Base-by-base conservation (phyloP, 2,113 vertebrate species). In the Gallinago paraguaiae region DNA sequence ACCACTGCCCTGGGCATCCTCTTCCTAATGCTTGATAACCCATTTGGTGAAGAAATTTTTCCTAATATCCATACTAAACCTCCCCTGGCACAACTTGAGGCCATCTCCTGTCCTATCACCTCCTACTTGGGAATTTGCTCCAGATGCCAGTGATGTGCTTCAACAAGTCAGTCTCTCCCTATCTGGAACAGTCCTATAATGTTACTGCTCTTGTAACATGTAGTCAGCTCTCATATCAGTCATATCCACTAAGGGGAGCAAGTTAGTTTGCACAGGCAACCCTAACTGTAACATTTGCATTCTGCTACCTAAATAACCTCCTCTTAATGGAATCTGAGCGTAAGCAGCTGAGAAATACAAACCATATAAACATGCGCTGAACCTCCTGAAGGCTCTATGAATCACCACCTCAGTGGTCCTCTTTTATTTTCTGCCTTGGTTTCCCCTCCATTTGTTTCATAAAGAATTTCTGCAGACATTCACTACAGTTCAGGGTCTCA, bases 391-490 rank as follows among this genome's bases (percentile, higher is more conserved):
- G 39, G 39, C 39, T 39, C 39, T 39, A 39, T 39, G 39, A 39
- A 39, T 39, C 39, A 39, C 39, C 39, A 39, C 39, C 39, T 39
- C 39, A 39, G 39, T 39, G 39, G 39, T 39, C 39, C 39, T 31
- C 30, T 45, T 70, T 54, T 43, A 65, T 41, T 89, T 54, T 59
- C 54, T 82, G 24, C 28, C 53, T 88, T 54, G 46, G 17, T 64
- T 85, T 92, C 65, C 61, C 51, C 56, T 70, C 53, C 30, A 33
- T 16, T 75, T 71, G 48, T 25, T 54, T 71, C 19, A 51, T 45
- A 48, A 68, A 43, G 60, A 57, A 54, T 59, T 87, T 79, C 81
- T 79, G 82, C 74, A 94, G 60, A 54, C 9, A 74, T 46, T 79
- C 56, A 57, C 20, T 37, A 68, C 24, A 85, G 69, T 37, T 76